Conservation (phyloP, 2,797 vertebrate genomes). For the Hapalemur alaotrensis region DNA sequence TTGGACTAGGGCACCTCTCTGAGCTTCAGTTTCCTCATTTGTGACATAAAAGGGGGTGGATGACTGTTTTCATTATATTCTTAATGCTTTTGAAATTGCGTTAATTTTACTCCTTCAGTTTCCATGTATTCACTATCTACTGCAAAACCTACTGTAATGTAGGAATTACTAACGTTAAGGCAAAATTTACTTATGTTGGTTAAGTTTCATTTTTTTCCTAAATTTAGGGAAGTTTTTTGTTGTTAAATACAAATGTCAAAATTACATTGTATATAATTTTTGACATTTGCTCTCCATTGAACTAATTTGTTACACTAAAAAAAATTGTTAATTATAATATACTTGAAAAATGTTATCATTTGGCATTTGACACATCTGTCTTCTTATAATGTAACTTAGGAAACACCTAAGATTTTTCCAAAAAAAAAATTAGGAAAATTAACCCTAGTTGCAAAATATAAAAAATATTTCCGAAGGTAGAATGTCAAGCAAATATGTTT, state of each 20-base stretch:
- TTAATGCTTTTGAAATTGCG: conserved; percentile 30
- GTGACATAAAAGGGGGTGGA: not conserved
- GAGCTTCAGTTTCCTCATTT: conserved; percentile 2
- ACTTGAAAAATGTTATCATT: conserved; percentile 1
- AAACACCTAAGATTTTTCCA: conserved; percentile 1
- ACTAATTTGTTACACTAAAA: not conserved
- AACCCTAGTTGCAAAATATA: not conserved
- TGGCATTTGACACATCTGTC: not conserved
- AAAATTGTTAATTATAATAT: conserved; percentile 12
- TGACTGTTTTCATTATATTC: not conserved
- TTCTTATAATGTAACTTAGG: conserved; percentile 1
- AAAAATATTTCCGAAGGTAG: not conserved
- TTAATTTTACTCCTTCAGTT: conserved; percentile 26
- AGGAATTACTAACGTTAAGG: not conserved
- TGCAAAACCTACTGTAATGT: not conserved
- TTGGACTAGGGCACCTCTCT: not conserved
- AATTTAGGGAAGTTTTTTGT: not conserved
- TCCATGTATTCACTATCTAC: not conserved
- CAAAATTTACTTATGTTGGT: conserved; percentile 21
- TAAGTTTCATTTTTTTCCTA: conserved; percentile 1
- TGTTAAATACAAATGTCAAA: not conserved
- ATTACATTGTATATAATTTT: conserved; percentile 16
- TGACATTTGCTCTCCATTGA: conserved; percentile 4
- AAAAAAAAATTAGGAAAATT: conserved; percentile 23
- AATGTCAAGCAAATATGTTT: conserved; percentile 32